Evolutionary conservation across 1,140 invertebrate species (phyloP).

Genomic region (Drosophila sturtevanti): DNA sequence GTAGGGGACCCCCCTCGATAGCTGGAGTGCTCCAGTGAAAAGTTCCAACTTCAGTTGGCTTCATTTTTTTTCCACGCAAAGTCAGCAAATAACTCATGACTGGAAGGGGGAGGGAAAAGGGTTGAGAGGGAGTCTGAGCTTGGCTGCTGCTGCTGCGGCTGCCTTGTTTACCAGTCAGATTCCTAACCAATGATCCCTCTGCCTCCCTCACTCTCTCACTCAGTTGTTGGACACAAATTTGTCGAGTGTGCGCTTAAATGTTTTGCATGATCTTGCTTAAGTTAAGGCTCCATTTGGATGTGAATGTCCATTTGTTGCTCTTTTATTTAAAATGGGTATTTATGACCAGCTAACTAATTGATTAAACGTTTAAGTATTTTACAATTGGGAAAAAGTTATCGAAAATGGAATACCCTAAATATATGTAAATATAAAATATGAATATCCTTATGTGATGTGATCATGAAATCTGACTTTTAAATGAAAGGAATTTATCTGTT

Average conservation of each 20-base stretch:
- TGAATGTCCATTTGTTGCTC: background rate
- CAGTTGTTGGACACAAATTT: constrained; percentile 61
- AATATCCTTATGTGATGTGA: too few species aligned
- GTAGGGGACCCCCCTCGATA: constrained; percentile 28
- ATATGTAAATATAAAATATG: too few species aligned
- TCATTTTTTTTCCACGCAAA: constrained; percentile 34
- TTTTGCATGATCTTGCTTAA: constrained; percentile 51
- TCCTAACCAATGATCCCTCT: constrained; percentile 44
- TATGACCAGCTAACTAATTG: background rate
- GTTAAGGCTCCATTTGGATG: background rate
- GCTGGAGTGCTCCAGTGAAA: constrained; percentile 18
- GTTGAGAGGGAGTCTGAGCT: background rate
- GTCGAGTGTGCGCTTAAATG: constrained; percentile 80
- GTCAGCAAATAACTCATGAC: constrained; percentile 66
- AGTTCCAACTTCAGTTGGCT: constrained; percentile 30
- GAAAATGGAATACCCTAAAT: too few species aligned
- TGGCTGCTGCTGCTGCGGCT: background rate
- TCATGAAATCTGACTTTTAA: too few species aligned
- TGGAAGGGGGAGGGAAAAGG: background rate
- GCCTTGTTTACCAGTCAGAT: constrained; percentile 27
- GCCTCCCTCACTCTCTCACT: background rate
- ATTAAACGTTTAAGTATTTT: too few species aligned
- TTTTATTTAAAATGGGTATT: background rate
- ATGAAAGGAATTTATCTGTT: too few species aligned
- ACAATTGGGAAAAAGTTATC: too few species aligned